Conservation (phyloP, 1,140 invertebrate species). For the Drosophila persimilis region DNA sequence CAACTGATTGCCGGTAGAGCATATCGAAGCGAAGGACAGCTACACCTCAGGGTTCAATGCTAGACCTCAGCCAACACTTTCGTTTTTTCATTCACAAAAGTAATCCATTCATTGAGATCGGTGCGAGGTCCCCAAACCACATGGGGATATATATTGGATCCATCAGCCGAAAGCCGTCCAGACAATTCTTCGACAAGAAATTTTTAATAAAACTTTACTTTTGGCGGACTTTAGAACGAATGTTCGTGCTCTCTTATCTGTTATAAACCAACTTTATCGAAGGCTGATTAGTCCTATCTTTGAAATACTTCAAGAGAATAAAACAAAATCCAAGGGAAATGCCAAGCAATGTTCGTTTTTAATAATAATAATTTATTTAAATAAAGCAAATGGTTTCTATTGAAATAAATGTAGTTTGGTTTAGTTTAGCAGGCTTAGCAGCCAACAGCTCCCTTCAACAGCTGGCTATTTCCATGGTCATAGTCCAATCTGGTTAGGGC, state of each 20-base stretch:
- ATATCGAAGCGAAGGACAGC: constrained; percentile 30
- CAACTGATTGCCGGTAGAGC: constrained; percentile 28
- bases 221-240: no score
- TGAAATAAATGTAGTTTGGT: constrained; percentile 72
- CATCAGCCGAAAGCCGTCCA: no score
- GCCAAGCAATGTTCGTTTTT: background rate
- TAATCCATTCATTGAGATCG: background rate
- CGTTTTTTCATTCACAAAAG: constrained; percentile 41
- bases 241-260: no score
- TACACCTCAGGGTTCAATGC: constrained; percentile 30
- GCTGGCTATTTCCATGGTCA: constrained; percentile 16
- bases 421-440: constrained; percentile 36
- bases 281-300: background rate
- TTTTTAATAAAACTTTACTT: no score
- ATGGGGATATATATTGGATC: no score
- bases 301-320: background rate
- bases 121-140: no score
- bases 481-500: background rate
- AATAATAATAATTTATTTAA: constrained; percentile 77
- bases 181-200: no score
- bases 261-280: no score
- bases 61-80: constrained; percentile 40
- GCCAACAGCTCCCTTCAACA: constrained; percentile 42
- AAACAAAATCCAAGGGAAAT: constrained; percentile 11
- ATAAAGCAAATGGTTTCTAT: constrained; percentile 72